A percentile compares a stretch with the other conserved stretches of the same genome.
These are phyloP conservation scores for Ooceraea biroi DNA, from an alignment of 1,140 invertebrate species.

Conservation along the genomic window DNA sequence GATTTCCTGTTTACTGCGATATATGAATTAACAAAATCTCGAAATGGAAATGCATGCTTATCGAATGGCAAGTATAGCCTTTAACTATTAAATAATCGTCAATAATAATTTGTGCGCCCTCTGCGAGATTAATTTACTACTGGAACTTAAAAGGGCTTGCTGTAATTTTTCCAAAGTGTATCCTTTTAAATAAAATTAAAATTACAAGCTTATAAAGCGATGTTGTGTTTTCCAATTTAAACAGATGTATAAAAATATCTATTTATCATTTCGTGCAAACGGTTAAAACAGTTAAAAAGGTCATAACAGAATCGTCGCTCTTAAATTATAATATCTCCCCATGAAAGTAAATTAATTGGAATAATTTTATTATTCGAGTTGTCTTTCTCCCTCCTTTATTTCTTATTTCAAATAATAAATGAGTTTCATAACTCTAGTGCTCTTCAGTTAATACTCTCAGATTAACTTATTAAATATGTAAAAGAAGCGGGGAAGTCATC, in stretches of 20 bases:
- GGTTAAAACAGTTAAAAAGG: too few species aligned
- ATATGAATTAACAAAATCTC: background rate
- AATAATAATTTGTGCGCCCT: too few species aligned
- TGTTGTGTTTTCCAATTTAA: too few species aligned
- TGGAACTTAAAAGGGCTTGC: too few species aligned
- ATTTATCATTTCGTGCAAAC: too few species aligned
- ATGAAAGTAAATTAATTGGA: background rate
- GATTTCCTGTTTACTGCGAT: background rate
- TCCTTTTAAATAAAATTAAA: too few species aligned
- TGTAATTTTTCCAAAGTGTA: too few species aligned
- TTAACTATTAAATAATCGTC: background rate
- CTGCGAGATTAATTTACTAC: too few species aligned
- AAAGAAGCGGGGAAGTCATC: conserved; percentile 34
- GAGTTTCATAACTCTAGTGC: background rate
- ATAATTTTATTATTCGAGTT: background rate
- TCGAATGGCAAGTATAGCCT: background rate
- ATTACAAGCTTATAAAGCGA: too few species aligned
- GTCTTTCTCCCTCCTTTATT: background rate
- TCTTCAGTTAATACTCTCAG: conserved; percentile 7
- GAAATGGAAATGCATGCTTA: background rate
- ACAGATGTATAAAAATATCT: too few species aligned
- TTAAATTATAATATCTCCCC: background rate
- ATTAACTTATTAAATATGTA: conserved; percentile 52
- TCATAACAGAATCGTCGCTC: too few species aligned
- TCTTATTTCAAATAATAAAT: background rate